Conservation (phyloP, 2,888 invertebrate species). For the Seladonia tumulorum region DNA sequence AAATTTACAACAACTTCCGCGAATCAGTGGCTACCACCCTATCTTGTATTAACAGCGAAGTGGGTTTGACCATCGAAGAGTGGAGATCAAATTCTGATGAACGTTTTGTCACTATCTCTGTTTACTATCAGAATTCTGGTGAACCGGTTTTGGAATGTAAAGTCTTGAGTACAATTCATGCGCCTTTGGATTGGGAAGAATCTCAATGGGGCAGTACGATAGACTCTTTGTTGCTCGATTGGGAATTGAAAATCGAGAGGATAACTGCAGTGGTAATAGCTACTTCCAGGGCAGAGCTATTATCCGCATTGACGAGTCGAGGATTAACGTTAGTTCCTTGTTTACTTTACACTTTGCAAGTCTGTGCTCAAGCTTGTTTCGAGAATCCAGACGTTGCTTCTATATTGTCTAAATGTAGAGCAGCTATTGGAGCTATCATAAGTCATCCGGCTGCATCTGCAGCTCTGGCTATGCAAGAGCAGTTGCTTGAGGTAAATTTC, state of each 20-base stretch:
- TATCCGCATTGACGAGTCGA: conserved; percentile 78
- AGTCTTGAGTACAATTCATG: conserved; percentile 84
- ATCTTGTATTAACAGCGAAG: conserved; percentile 76
- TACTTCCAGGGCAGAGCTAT: conserved; percentile 79
- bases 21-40: conserved; percentile 80
- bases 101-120: conserved; percentile 82
- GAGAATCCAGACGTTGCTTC: conserved; percentile 80
- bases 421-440: conserved; percentile 81
- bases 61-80: conserved; percentile 84
- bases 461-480: conserved; percentile 82
- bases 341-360: conserved; percentile 83
- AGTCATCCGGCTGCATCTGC: conserved; percentile 79
- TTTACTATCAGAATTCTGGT: conserved; percentile 83
- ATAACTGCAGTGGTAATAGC: conserved; percentile 84
- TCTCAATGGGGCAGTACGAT: conserved; percentile 82
- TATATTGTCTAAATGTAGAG: conserved; percentile 83
- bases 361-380: conserved; percentile 83
- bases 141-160: conserved; percentile 83
- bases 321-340: conserved; percentile 84
- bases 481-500: conserved; percentile 77
- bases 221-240: conserved; percentile 82
- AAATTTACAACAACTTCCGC: conserved; percentile 83
- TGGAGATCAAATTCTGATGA: conserved; percentile 83
- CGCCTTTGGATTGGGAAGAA: conserved; percentile 81
- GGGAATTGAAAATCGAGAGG: conserved; percentile 82